Evolutionary conservation across 2,113 vertebrate genomes (phyloP), one percentile per base, ranked within the genome.

Genomic region (Apus apus): DNA sequence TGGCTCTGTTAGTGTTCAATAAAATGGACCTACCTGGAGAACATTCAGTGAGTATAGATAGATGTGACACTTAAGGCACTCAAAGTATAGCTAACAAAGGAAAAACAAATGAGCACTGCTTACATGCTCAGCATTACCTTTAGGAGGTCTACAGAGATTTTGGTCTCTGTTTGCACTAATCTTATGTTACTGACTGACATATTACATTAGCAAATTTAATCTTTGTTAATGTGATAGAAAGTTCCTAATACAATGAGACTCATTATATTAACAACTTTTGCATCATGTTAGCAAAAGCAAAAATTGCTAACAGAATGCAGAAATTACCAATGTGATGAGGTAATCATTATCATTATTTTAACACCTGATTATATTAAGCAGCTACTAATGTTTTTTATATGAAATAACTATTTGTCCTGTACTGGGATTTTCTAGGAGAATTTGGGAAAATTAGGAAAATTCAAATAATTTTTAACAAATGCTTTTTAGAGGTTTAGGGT

Each of bases 241-340:
- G 97, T 98, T 97, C 96, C 97, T 97, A 98, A 97, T 96, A 98
- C 97, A 97, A 96, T 97, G 97, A 97, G 97, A 97, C 92, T 98
- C 97, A 97, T 96, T 95, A 90, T 90, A 97, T 97, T 97, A 98
- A 97, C 97, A 98, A 98, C 97, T 97, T 98, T 97, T 95, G 96
- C 96, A 96, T 96, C 97, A 97, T 67, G 96, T 96, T 96, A 94
- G 95, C 97, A 97, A 97, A 96, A 95, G 93, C 96, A 95, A 96
- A 98, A 97, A 97, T 92, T 98, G 91, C 90, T 88, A 98, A 94
- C 96, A 94, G 93, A 98, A 97, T 96, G 93, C 95, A 96, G 91
- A 97, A 97, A 97, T 96, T 95, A 94, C 87, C 93, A 95, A 93
- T 94, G 86, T 94, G 89, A 97, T 96, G 96, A 96, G 90, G 89